Conservation (phyloP, 2,797 vertebrate genomes). For the Telmatherina bonti region DNA sequence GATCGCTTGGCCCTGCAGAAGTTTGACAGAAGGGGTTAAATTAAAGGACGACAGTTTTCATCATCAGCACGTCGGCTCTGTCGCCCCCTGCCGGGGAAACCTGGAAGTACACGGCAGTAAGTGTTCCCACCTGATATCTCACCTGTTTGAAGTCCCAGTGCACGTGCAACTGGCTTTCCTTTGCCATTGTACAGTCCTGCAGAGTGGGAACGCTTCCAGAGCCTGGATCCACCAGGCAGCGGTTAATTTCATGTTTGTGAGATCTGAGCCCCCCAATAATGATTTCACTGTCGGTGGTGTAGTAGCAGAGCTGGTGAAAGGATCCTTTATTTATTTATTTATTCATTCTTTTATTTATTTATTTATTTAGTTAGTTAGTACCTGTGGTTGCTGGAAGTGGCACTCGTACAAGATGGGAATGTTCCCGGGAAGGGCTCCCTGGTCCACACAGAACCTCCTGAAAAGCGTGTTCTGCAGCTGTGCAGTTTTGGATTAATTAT, state of each 20-base stretch:
- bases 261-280: constrained; percentile 56
- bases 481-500: background rate
- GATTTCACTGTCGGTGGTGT: constrained; percentile 52
- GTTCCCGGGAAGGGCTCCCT: constrained; percentile 51
- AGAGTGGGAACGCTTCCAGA: constrained; percentile 42
- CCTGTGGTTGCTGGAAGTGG: constrained; percentile 54
- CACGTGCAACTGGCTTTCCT: constrained; percentile 33
- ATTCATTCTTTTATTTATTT: too few species aligned
- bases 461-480: constrained; percentile 53
- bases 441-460: constrained; percentile 43
- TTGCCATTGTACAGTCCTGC: constrained; percentile 45
- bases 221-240: constrained; percentile 60
- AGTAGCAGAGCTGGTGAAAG: constrained; percentile 52
- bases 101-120: too few species aligned
- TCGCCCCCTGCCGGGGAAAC: too few species aligned
- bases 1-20: constrained; percentile 56
- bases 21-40: background rate
- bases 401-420: constrained; percentile 55
- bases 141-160: constrained; percentile 71
- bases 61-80: background rate
- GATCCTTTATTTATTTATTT: too few species aligned
- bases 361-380: background rate
- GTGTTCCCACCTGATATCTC: background rate
- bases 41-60: background rate
- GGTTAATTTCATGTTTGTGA: constrained; percentile 58